Percentiles rank a stretch among this genome's conserved stretches.
These are phyloP conservation scores for Eumeta japonica DNA, from an alignment of 1,140 invertebrate genomes.

Conservation along the genomic window DNA sequence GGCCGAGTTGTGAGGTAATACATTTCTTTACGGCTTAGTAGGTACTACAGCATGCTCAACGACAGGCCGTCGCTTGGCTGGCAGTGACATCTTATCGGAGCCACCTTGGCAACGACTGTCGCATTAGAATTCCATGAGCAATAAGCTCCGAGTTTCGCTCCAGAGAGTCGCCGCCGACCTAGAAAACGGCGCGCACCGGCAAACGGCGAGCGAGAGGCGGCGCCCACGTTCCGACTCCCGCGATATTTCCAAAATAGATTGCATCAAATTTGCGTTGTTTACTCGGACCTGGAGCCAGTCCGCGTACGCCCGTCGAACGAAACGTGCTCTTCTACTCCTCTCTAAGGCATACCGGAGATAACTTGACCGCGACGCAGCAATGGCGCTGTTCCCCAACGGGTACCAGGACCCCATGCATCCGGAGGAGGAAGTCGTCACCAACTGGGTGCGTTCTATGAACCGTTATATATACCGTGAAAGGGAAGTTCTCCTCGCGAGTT, in stretches of 20 bases:
- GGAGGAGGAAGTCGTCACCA: constrained; percentile 46
- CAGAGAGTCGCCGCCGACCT: too few species aligned
- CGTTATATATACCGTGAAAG: background rate
- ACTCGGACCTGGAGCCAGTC: constrained; percentile 46
- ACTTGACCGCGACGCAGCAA: background rate
- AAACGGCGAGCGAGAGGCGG: too few species aligned
- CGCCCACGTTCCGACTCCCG: constrained; percentile 39
- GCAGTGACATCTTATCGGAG: too few species aligned
- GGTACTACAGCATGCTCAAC: too few species aligned
- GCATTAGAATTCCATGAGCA: too few species aligned
- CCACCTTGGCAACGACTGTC: too few species aligned
- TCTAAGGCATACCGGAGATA: too few species aligned
- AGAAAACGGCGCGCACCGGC: too few species aligned
- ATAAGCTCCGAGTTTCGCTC: too few species aligned
- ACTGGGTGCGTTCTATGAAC: constrained; percentile 51
- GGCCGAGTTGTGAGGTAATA: too few species aligned
- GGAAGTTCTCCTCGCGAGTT: background rate
- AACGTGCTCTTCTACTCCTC: constrained; percentile 32
- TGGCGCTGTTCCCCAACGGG: constrained; percentile 49
- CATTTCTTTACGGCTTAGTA: too few species aligned
- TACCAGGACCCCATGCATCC: constrained; percentile 52
- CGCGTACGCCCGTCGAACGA: constrained; percentile 36
- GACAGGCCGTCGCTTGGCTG: too few species aligned
- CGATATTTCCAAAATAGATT: constrained; percentile 57
- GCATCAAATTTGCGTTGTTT: constrained; percentile 50